Evolutionary conservation across 2,888 invertebrate species (phyloP), one percentile per base, ranked within the genome.

Genomic region (Eutolmus rufibarbis): DNA sequence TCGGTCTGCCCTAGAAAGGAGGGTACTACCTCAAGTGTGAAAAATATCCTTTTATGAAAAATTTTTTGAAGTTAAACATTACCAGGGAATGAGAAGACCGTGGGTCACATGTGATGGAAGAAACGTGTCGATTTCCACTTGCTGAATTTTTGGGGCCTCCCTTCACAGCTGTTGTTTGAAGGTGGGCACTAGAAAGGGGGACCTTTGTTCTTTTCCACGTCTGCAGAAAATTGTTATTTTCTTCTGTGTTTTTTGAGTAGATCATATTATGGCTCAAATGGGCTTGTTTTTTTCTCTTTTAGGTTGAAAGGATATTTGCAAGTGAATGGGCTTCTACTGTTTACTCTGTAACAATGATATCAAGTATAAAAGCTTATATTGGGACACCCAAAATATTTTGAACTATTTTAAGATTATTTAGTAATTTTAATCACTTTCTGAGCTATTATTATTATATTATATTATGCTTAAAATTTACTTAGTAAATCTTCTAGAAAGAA

Each of bases 21-120:
- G 40, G 74, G 37, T 74, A 28, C 8, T 40, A 86, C 56, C 77
- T 86, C 86, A 86, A 86, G 86, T 86, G 86, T 86, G 86, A 86
- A 86, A 77, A 86, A 86, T 86, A 76, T 40, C 7, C 57, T 86
- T 57, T 86, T 86, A 66, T 66, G 57, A 74, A 84, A 84, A 66
- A 19, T 46, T 84, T 57, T 23, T 56, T n/a, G 19, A 81, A 81
- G 56, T 40, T 81, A 56, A 51, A 66, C 23, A 23, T 66, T 19
- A 66, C 19, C 37, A 40, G 23, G 12, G 19, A 66, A n/a, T 19
- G 66, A 5, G 66, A 28, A n/a, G 66, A 40, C 14, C 23, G 81
- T 43, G 31, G 40, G 16, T 81, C 56, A 74, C 84, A 66, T 66
- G 40, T 84, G 84, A 84, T 84, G 84, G 74, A 43, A 19, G 74